Evolutionary conservation across 1,140 invertebrate genomes (phyloP).

Genomic region (Lucilia cuprina): DNA sequence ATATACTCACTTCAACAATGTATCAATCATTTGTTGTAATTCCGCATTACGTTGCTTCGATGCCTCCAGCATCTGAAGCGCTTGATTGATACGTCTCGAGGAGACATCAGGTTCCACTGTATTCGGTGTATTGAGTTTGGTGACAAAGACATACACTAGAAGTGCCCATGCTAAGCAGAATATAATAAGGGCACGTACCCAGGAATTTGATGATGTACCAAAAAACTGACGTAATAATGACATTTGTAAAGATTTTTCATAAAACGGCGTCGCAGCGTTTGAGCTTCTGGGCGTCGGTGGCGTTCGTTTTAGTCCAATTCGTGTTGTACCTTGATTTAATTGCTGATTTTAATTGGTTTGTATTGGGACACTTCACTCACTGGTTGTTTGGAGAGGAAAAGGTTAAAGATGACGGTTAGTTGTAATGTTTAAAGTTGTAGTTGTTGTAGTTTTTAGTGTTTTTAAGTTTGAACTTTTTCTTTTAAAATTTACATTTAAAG

Average conservation of each 20-base stretch:
- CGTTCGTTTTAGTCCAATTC: not conserved
- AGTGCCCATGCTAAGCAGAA: constrained; percentile 59
- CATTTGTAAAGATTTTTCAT: constrained; percentile 43
- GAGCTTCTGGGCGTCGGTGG: not conserved
- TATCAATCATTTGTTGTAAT: constrained; percentile 57
- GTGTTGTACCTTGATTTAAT: not conserved
- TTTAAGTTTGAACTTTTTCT: not conserved
- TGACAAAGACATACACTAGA: constrained; percentile 59
- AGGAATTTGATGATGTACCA: constrained; percentile 57
- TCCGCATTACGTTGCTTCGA: constrained; percentile 59
- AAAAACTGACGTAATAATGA: constrained; percentile 59
- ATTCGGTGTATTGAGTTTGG: constrained; percentile 52
- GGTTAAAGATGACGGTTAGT: not conserved
- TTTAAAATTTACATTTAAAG: not conserved
- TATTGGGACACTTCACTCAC: not conserved
- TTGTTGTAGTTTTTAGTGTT: too few species aligned
- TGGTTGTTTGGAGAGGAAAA: not conserved
- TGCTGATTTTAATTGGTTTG: not conserved
- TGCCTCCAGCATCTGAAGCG: constrained; percentile 55
- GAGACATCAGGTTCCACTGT: constrained; percentile 50
- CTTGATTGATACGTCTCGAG: constrained; percentile 54
- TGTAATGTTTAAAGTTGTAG: too few species aligned
- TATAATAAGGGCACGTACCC: constrained; percentile 57
- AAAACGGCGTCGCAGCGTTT: not conserved
- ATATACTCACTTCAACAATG: constrained; percentile 54